These are phyloP conservation scores for Gasterosteus aculeatus DNA, from an alignment of 2,113 vertebrate species.

Conservation along the genomic window DNA sequence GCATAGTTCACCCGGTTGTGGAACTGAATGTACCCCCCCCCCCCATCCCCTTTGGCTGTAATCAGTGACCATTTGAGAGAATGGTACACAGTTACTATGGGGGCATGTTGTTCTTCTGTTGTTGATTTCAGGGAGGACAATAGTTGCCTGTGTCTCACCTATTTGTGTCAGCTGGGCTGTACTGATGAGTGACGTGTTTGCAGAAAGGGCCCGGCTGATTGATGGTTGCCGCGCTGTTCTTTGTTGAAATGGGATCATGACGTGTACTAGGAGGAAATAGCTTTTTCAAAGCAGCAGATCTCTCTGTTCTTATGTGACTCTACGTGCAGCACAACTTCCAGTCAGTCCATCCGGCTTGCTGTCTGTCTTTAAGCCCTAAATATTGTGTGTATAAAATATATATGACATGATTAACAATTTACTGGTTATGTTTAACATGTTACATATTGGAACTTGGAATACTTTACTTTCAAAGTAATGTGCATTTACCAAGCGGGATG, in stretches of 20 bases:
- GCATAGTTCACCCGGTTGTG: conserved; percentile 57
- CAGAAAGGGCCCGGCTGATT: conserved; percentile 39
- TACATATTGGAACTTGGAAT: not conserved
- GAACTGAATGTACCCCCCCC: conserved; percentile 39
- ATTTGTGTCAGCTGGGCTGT: conserved; percentile 27
- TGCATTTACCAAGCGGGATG: not conserved
- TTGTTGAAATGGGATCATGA: conserved; percentile 44
- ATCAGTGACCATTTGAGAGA: conserved; percentile 64
- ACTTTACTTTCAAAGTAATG: not conserved
- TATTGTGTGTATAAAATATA: not conserved
- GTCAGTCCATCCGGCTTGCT: conserved; percentile 10
- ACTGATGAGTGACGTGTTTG: conserved; percentile 42
- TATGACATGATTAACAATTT: not conserved
- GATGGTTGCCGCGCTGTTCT: conserved; percentile 38
- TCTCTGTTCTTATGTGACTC: conserved; percentile 12
- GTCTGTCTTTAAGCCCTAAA: not conserved
- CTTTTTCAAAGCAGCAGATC: conserved; percentile 43
- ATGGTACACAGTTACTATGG: conserved; percentile 44
- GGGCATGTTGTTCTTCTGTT: conserved; percentile 24
- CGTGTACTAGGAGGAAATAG: conserved; percentile 23
- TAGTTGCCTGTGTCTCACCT: not conserved
- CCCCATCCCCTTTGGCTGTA: conserved; percentile 65
- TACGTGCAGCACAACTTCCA: not conserved
- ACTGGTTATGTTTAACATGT: not conserved
- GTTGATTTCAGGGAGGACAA: conserved; percentile 39